Base-by-base conservation (phyloP, 2,113 vertebrate species). In the Aptenodytes forsteri region DNA sequence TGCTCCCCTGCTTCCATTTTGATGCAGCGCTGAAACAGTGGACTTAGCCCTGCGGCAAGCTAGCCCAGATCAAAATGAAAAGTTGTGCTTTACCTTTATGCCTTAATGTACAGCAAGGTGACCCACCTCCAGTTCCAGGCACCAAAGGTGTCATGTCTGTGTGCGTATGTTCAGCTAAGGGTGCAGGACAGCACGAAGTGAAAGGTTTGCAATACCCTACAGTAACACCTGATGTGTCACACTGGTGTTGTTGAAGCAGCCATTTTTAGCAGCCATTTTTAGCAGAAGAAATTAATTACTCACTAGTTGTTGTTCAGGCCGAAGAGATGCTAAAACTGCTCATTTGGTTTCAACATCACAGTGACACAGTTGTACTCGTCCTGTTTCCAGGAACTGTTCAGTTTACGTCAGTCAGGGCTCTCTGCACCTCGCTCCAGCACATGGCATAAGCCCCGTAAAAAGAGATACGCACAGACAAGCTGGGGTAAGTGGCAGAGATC, bases 381-480 rank as follows among this genome's bases (percentile, higher is more conserved):
- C 18, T 10, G 61, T 82, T 97, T 96, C 96, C 91, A 96, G 89
- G 94, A 97, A 93, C 87, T 70, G 77, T 40, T 84, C 55, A 21
- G 77, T 66, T 96, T 87, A 71, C 14, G 6, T 93, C 87, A 89
- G 76, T 73, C 89, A 84, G 89, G 72, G 55, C 91, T 84, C 83
- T 92, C 86, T 46, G 61, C 80, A 54, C 71, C 71, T 81, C 1
- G 0, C 67, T 66, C 86, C 83, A 81, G 87, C 26, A 56, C 83
- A 32, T 20, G 86, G 91, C 83, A 66, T 54, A 46, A 89, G 55
- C 83, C 76, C 29, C 6, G 32, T 72, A 73, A 79, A 85, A 88
- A 93, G 65, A 86, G 27, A 71, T 40, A 55, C 1, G 5, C 42
- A 36, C 19, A 42, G 71, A 85, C 42, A 62, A 66, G 46, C 59